Conservation (phyloP, 2,113 vertebrate genomes). For the Scomber scombrus region DNA sequence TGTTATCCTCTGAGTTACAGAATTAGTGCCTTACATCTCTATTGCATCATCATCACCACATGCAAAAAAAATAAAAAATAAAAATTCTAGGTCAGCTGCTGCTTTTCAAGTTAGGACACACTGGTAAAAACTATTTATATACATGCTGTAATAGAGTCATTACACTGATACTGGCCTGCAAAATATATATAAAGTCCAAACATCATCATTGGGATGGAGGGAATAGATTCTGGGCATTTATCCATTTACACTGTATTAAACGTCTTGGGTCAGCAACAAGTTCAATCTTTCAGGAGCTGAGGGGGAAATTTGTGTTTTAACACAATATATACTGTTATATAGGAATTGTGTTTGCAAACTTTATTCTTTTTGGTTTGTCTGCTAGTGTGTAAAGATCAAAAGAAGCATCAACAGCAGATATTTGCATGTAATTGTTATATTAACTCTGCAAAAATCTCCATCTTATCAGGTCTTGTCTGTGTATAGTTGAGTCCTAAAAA, state of each 20-base stretch:
- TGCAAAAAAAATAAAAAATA: neutral
- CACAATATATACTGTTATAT: too few relatives aligned
- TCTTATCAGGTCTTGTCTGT: too few relatives aligned
- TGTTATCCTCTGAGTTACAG: neutral
- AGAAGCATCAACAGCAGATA: too few relatives aligned
- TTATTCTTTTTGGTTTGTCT: too few relatives aligned
- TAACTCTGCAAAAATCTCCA: too few relatives aligned
- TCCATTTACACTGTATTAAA: conserved; percentile 1
- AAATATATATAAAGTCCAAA: neutral
- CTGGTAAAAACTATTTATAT: conserved; percentile 19
- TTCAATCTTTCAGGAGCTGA: too few relatives aligned
- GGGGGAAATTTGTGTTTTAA: too few relatives aligned
- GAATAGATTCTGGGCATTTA: conserved; percentile 1
- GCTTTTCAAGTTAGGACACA: conserved; percentile 17
- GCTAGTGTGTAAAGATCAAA: too few relatives aligned
- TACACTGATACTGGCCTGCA: neutral
- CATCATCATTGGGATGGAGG: neutral
- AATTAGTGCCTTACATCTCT: conserved; percentile 30
- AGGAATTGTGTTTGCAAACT: too few relatives aligned
- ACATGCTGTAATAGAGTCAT: neutral
- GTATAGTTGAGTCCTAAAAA: too few relatives aligned
- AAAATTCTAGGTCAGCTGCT: neutral
- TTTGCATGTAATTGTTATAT: too few relatives aligned
- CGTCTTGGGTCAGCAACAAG: neutral
- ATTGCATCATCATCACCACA: neutral